Evolutionary conservation across 2,888 invertebrate genomes (phyloP).

Genomic region (Rhorus exstirpatorius): DNA sequence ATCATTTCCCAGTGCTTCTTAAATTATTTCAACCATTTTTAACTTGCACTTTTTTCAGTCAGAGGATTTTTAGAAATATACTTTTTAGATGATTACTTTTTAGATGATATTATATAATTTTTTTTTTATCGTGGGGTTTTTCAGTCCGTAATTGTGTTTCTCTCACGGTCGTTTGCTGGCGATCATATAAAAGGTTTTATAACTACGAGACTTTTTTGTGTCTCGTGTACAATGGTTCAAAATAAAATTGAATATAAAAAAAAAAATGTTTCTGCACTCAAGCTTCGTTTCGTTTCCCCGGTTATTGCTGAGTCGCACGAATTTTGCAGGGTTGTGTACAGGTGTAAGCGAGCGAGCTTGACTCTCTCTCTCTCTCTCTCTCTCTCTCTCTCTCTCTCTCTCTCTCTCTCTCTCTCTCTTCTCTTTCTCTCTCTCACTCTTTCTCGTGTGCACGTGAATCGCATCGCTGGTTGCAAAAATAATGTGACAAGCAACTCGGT

Average conservation of each 20-base stretch:
- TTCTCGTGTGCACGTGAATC: constrained; percentile 68
- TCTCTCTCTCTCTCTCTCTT: neutral
- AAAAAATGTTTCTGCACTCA: constrained; percentile 35
- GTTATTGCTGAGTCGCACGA: constrained; percentile 81
- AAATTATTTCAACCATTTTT: too few species aligned
- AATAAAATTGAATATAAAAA: constrained; percentile 59
- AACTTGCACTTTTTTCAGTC: too few species aligned
- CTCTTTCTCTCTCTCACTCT: constrained; percentile 1
- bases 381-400: constrained; percentile 1
- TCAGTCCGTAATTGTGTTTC: neutral
- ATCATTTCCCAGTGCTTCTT: too few species aligned
- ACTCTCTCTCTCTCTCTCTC: neutral
- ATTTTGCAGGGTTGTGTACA: constrained; percentile 62
- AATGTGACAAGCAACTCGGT: constrained; percentile 81
- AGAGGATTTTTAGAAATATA: too few species aligned
- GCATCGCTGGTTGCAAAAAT: constrained; percentile 82
- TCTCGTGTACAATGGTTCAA: constrained; percentile 3
- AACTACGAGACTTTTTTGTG: neutral
- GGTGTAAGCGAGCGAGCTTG: constrained; percentile 76
- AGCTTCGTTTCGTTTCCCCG: constrained; percentile 65
- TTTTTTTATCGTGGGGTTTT: neutral
- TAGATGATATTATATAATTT: too few species aligned
- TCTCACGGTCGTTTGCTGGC: neutral
- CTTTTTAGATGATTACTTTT: too few species aligned
- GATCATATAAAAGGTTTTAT: neutral